A percentile compares a stretch with the other conserved stretches of the same genome.
Conservation (phyloP, 2,797 vertebrate genomes). For the Acipenser ruthenus region DNA sequence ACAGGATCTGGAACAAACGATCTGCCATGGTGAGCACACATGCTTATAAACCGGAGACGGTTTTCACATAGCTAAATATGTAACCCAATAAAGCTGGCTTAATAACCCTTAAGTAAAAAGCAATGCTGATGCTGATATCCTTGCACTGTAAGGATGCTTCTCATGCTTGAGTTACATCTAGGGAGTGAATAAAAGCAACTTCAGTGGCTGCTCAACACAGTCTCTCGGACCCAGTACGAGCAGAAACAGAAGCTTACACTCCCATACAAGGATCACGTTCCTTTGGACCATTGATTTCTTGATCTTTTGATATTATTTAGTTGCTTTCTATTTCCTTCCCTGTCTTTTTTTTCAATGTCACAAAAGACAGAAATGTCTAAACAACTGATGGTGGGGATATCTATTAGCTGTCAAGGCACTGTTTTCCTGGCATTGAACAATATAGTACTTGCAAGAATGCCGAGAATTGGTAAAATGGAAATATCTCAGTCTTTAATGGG, state of each 20-base stretch:
- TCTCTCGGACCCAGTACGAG: slow-evolving; percentile 59
- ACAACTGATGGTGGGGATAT: slow-evolving; percentile 82
- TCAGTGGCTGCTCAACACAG: slow-evolving; percentile 66
- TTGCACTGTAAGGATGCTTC: slow-evolving; percentile 69
- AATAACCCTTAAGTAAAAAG: slow-evolving; percentile 69
- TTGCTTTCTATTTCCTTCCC: slow-evolving; percentile 85
- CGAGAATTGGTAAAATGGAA: slow-evolving; percentile 78
- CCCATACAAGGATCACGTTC: slow-evolving; percentile 77
- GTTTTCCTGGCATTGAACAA: slow-evolving; percentile 70
- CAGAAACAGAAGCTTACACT: slow-evolving; percentile 59
- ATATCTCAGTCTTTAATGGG: slow-evolving; percentile 77
- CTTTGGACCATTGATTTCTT: slow-evolving; percentile 93
- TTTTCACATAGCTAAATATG: slow-evolving; percentile 42
- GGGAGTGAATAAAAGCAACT: slow-evolving; percentile 77
- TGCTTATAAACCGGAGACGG: slow-evolving; percentile 32
- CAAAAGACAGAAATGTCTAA: slow-evolving; percentile 88
- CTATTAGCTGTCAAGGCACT: slow-evolving; percentile 88
- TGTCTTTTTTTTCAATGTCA: slow-evolving; percentile 86
- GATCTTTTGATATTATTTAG: slow-evolving; percentile 98
- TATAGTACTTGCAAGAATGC: slow-evolving; percentile 69
- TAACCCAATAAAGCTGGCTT: slow-evolving; percentile 62
- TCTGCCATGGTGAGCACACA: slow-evolving; percentile 44
- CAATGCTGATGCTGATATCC: slow-evolving; percentile 61
- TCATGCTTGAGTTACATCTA: slow-evolving; percentile 78
- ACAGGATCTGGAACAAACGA: slow-evolving; percentile 48